Base-by-base conservation (phyloP, 2,797 vertebrate species). In the Xiphorhynchus erythropygius region DNA sequence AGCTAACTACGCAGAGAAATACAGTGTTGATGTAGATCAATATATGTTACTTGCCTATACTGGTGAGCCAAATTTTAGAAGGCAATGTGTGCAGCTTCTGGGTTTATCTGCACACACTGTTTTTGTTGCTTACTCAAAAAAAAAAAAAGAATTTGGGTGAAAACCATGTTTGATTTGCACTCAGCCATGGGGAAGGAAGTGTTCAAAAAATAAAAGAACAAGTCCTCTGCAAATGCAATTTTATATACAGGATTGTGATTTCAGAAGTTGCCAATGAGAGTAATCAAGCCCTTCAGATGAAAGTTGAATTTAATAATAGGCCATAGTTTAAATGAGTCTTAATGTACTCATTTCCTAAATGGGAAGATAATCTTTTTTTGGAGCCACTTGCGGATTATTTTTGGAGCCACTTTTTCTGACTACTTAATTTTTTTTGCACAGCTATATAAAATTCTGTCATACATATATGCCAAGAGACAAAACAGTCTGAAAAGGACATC, bases 341-440 rank as follows among this genome's bases (percentile, higher is more conserved):
- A 82, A 89, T 89, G 41, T 59, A 82, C 82, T 85, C 87, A 84
- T 89, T 92, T 94, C 87, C 89, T 92, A 96, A 96, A 94, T 62
- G 49, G 87, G 87, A 96, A 94, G 53, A 92, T 44, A 49, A 77
- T 91, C 73, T 94, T 94, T 94, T 96, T 95, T 95, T 93, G 84
- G 89, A 94, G 35, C 35, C 69, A 81, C 95, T 94, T 93, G 69
- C 65, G 64, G 76, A 91, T 91, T 96, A 96, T 97, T 94, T 96
- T 94, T 95, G 87, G 79, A 95, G 53, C 9, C 3, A 28, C 49
- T 88, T 94, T 93, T 93, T 94, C 73, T 94, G 79, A 84, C n/a
- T 93, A 83, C 7, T 24, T 74, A 39, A 13, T 37, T 73, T 80
- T 74, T 91, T 91, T 94, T 83, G 35, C 23, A 69, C 10, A 71